Evolutionary conservation across 2,888 invertebrate genomes (phyloP).

Genomic region (Cantharis rufa): DNA sequence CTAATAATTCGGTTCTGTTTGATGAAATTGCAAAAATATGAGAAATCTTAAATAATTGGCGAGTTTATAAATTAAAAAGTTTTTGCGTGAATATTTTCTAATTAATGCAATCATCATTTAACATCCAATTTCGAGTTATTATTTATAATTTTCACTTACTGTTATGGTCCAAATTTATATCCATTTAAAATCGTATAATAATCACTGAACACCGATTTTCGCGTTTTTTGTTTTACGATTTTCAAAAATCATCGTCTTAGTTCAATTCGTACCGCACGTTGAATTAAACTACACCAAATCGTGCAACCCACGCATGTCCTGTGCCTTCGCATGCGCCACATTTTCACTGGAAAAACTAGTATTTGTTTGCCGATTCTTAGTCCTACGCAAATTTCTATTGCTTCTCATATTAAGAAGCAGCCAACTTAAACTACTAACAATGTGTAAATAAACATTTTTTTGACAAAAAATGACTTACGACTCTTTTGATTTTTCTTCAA

Average conservation of each 20-base stretch:
- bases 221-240: constrained; percentile 14
- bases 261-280: constrained; percentile 26
- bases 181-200: constrained; percentile 19
- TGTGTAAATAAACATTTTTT: background rate
- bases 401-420: background rate
- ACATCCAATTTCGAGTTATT: background rate
- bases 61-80: background rate
- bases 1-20: too few species aligned
- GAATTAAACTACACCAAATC: constrained; percentile 25
- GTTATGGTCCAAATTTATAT: constrained; percentile 15
- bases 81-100: background rate
- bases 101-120: background rate
- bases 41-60: background rate
- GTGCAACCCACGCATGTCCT: constrained; percentile 21
- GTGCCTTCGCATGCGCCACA: constrained; percentile 20
- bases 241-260: constrained; percentile 25
- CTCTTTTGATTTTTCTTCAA: background rate
- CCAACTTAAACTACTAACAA: background rate
- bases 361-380: constrained; percentile 8
- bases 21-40: background rate
- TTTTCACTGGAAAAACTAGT: constrained; percentile 11
- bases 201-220: constrained; percentile 18
- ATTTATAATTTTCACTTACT: constrained; percentile 6
- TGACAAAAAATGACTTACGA: background rate
- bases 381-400: constrained; percentile 5